Base-by-base conservation (phyloP, 2,113 vertebrate species). In the Camelus bactrianus region DNA sequence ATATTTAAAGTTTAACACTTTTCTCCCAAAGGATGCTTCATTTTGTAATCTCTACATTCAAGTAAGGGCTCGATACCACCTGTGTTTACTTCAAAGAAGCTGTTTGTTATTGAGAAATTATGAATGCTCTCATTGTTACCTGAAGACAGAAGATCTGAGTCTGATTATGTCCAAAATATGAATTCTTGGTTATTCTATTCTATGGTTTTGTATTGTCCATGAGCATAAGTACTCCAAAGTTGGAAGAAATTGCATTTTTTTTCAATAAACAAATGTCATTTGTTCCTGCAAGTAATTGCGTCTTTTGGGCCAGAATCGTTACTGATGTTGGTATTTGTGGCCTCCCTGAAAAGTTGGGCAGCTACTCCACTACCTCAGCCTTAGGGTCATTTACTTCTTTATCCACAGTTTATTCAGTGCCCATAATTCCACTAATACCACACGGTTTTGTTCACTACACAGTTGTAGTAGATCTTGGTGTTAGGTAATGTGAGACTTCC, bases 331-430 rank as follows among this genome's bases (percentile, higher is more conserved):
- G 19, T 26, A 62, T 30, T 14, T 56, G 15, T 69, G n/a, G 22
- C 13, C 6, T 81, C 3, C 7, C 52, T 75, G 24, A 30, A 67
- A n/a, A 9, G 6, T 3, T 9, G 20, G 35, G 26, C 2, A 32
- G 13, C 19, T 1, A 0, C 5, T 1, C 3, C 22, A 35, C 17
- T 30, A 56, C 8, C 58, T 26, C 4, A 38, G 19, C 12, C 17
- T 17, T 4, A 6, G 42, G 32, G 15, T 30, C 30, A 17, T 50
- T 42, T 73, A 32, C 14, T 67, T 17, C 48, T 83, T 50, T 19
- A 26, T 16, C 26, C 0, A 22, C 32, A 38, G 26, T 12, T 38
- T 30, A 73, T 30, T 54, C 52, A 35, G 42, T 89, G 38, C 20
- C 12, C 35, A 10, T 42, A 60, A 28, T 75, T 56, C 79, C 17